Conservation (phyloP, 2,797 vertebrate species). For the Xerus rutilus region DNA sequence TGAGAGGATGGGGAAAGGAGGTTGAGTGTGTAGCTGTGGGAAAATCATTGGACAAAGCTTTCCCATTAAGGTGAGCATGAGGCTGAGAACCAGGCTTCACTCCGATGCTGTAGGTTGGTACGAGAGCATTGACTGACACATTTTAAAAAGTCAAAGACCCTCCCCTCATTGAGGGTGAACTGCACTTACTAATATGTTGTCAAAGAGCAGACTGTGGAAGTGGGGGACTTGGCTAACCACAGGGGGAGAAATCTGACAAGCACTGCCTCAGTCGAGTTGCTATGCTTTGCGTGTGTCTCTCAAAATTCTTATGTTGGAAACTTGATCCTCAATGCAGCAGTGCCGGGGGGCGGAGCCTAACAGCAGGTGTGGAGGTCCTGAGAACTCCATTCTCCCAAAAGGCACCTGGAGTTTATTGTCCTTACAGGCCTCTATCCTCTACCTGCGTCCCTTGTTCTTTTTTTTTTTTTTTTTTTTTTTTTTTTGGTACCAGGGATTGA, state of each 20-base stretch:
- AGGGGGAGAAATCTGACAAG: not conserved
- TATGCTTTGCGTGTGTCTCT: not conserved
- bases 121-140: not conserved
- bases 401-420: too few species aligned
- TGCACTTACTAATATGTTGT: not conserved
- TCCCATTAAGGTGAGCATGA: not conserved
- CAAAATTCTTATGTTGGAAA: not conserved
- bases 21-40: rapidly evolving
- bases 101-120: not conserved
- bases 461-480: too few species aligned
- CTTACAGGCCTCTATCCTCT: not conserved
- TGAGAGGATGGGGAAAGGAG: not conserved
- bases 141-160: not conserved
- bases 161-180: not conserved
- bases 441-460: not conserved
- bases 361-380: rapidly evolving
- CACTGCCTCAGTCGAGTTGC: not conserved
- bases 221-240: too few species aligned
- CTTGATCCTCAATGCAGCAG: not conserved
- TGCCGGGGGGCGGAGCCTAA: too few species aligned
- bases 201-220: not conserved
- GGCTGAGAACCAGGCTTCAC: not conserved
- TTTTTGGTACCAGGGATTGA: too few species aligned
- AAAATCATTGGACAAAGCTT: not conserved
- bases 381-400: too few species aligned